Evolutionary conservation across 2,797 vertebrate species (phyloP).

Genomic region (Falco berigora): DNA sequence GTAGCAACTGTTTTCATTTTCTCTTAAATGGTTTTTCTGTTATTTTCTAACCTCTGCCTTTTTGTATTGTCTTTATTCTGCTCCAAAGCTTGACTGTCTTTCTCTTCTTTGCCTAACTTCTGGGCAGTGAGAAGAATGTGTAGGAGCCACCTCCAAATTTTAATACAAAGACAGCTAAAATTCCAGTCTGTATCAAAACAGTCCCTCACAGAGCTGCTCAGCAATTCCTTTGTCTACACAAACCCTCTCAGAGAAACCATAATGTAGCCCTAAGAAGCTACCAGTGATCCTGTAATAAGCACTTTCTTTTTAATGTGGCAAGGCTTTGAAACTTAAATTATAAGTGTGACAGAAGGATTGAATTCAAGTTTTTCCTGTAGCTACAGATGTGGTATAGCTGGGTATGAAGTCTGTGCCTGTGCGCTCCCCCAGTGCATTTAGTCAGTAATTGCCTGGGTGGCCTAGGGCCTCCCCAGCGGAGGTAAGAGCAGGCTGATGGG

Average conservation of each 20-base stretch:
- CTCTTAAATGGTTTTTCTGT: not conserved
- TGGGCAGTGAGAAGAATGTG: not conserved
- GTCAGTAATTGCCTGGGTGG: not conserved
- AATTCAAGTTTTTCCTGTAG: not conserved
- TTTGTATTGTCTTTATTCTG: slow-evolving; percentile 18
- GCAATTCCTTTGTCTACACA: not conserved
- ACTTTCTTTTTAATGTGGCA: not conserved
- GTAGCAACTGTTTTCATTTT: slow-evolving; percentile 46
- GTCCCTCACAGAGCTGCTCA: not conserved
- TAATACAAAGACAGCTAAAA: slow-evolving; percentile 7
- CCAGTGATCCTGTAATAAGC: not conserved
- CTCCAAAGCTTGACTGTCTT: not conserved
- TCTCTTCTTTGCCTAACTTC: not conserved
- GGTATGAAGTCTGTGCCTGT: not conserved
- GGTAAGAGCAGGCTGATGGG: not conserved
- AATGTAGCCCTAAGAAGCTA: not conserved
- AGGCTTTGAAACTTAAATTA: not conserved
- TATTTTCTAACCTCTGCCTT: slow-evolving; percentile 19
- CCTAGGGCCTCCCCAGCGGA: not conserved
- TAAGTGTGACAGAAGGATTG: not conserved
- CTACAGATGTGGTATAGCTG: not conserved
- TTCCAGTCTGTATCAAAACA: slow-evolving; percentile 11
- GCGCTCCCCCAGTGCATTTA: not conserved
- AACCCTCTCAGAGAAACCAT: not conserved
- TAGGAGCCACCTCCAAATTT: slow-evolving; percentile 1